A percentile compares a stretch with the other conserved stretches of the same genome.
Conservation (phyloP, 2,888 invertebrate species). For the Ichneumoninae sp. region DNA sequence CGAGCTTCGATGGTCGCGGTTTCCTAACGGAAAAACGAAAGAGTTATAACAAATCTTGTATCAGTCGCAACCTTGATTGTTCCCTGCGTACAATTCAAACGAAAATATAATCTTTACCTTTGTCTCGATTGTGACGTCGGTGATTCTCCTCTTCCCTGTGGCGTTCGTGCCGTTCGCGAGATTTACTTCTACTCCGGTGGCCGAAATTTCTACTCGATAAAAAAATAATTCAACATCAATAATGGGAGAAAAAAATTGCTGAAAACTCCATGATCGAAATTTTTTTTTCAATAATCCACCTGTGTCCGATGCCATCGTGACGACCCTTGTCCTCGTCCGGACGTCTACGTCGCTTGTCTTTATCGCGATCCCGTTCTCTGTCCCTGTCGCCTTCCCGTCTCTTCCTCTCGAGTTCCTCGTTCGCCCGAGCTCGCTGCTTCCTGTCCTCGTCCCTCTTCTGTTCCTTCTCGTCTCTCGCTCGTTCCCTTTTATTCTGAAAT, state of each 20-base stretch:
- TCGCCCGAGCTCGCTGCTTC: slow-evolving; percentile 83
- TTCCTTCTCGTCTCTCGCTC: slow-evolving; percentile 86
- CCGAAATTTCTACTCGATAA: slow-evolving; percentile 76
- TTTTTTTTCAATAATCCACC: slow-evolving; percentile 70
- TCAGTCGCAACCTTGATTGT: background rate
- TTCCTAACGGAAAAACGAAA: slow-evolving; percentile 72
- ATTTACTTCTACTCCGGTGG: slow-evolving; percentile 82
- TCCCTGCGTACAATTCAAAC: background rate
- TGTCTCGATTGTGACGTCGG: slow-evolving; percentile 81
- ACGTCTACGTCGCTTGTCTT: slow-evolving; percentile 78
- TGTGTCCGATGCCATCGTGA: slow-evolving; percentile 78
- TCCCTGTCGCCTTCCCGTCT: slow-evolving; percentile 77
- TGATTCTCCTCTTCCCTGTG: slow-evolving; percentile 82
- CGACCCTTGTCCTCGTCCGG: slow-evolving; percentile 81
- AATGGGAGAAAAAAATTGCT: background rate
- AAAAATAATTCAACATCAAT: background rate
- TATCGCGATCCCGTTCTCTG: slow-evolving; percentile 76
- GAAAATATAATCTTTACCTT: slow-evolving; percentile 73
- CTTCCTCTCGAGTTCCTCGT: slow-evolving; percentile 80
- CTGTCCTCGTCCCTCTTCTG: slow-evolving; percentile 85
- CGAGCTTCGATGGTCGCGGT: slow-evolving; percentile 81
- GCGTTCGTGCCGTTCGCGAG: slow-evolving; percentile 81
- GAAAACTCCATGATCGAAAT: background rate
- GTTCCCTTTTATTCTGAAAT: slow-evolving; percentile 83
- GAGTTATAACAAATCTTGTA: slow-evolving; percentile 21